phyloP scores from a whole-genome alignment of 1,140 invertebrate species.

The Drosophila ficusphila region DNA sequence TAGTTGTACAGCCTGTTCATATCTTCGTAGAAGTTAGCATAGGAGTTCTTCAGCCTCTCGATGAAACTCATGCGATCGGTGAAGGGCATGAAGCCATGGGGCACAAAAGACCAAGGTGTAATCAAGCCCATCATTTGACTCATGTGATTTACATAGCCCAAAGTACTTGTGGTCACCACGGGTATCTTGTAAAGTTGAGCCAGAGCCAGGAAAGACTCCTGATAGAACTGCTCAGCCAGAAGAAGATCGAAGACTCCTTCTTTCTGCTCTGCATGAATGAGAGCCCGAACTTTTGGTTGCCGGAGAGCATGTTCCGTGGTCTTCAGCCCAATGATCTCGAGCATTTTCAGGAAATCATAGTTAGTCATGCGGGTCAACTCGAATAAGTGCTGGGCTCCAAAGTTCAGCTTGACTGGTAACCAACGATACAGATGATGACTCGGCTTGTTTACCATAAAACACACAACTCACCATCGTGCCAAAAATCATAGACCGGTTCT shows the following conservation, averaged over 20 bases:
- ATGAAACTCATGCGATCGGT: conserved; percentile 82
- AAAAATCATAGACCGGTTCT: conserved; percentile 73
- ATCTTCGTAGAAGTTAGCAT: conserved; percentile 60
- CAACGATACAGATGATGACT: not conserved
- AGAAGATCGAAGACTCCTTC: conserved; percentile 83
- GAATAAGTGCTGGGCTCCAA: conserved; percentile 70
- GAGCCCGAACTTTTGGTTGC: conserved; percentile 76
- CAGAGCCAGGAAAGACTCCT: conserved; percentile 82
- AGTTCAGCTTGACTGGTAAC: conserved; percentile 61
- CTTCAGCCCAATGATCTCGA: conserved; percentile 70
- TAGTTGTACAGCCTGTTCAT: conserved; percentile 56
- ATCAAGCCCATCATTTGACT: conserved; percentile 81
- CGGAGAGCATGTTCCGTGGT: conserved; percentile 77
- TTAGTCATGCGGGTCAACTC: conserved; percentile 73
- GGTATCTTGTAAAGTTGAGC: conserved; percentile 81
- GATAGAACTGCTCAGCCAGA: conserved; percentile 83
- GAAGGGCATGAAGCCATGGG: conserved; percentile 68
- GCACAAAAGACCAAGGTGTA: conserved; percentile 79
- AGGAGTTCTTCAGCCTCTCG: conserved; percentile 80
- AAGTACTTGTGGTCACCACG: conserved; percentile 72
- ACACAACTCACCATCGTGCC: conserved; percentile 62
- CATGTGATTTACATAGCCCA: conserved; percentile 79
- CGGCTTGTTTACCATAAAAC: not conserved
- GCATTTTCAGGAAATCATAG: conserved; percentile 69
- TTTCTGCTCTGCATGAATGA: conserved; percentile 74